phyloP scores from a whole-genome alignment of 2,113 vertebrate genomes.

The Phocoena phocoena region DNA sequence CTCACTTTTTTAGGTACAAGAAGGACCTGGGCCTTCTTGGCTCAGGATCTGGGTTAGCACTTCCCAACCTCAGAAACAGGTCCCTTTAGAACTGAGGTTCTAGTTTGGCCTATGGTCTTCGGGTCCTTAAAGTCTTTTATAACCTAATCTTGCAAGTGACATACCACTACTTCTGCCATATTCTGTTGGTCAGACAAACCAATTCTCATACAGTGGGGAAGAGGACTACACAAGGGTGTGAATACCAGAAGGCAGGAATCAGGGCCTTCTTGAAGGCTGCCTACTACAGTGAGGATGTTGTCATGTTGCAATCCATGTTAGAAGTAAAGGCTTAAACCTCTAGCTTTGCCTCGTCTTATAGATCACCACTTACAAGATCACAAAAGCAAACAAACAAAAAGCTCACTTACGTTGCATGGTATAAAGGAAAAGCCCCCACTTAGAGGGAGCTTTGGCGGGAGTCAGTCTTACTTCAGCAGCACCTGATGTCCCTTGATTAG shows the following conservation, averaged over 20 bases:
- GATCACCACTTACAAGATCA: not conserved
- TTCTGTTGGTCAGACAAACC: not conserved
- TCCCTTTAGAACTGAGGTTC: not conserved
- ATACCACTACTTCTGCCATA: not conserved
- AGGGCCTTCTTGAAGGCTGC: not conserved
- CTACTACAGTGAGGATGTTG: not conserved
- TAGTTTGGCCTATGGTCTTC: not conserved
- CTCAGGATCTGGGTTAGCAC: not conserved
- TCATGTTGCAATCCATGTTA: not conserved
- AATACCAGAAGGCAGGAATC: not conserved
- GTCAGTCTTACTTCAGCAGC: not conserved
- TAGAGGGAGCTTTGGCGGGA: not conserved
- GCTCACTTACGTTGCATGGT: not conserved
- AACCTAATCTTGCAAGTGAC: slow-evolving; percentile 14
- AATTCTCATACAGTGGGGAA: not conserved
- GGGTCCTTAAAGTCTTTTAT: not conserved
- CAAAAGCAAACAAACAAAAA: not conserved
- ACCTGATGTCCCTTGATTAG: not conserved
- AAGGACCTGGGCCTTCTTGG: not conserved
- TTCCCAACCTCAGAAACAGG: not conserved
- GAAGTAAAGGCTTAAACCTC: slow-evolving; percentile 7
- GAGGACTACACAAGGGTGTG: not conserved
- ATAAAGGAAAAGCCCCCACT: not conserved
- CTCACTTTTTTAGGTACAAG: not conserved
- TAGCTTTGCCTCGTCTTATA: not conserved